Evolutionary conservation across 2,797 vertebrate genomes (phyloP), one percentile per base, ranked within the genome.

Genomic region (Balearica regulorum): DNA sequence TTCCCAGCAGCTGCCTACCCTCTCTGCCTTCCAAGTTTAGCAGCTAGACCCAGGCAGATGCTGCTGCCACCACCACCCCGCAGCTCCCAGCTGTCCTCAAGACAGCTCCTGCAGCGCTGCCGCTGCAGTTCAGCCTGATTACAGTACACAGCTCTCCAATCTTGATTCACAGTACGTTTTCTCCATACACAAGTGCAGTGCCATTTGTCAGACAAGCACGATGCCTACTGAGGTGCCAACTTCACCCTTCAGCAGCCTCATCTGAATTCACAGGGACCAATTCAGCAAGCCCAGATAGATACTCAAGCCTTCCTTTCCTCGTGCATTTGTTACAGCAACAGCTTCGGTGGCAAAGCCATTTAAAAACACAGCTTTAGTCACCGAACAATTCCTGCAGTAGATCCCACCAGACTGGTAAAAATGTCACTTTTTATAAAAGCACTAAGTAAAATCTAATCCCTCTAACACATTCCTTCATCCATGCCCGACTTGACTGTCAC

Each of bases 181-280:
- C 54, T 33, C 68, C 21, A 4, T 2, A 28, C 25, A 19, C 6
- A 14, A 55, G 16, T 0, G 1, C 1, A 22, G 33, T 5, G 6
- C 21, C 17, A 12, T 6, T 43, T 12, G 4, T 51, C 11, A 54
- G 31, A 33, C 14, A 53, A 4, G 5, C 24, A 43, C 0, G 1
- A 12, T 2, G 17, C 25, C 31, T 3, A 10, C 2, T 0, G 10
- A 75, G 20, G 39, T 7, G 5, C 25, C 8, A 75, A 43, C 29
- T 13, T 16, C 37, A 14, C 3, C 21, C 48, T 24, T 29, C 26
- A 65, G 22, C 1, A 29, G 11, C 55, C 28, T 39, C 31, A 48
- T 14, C 73, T 65, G 7, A 55, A 10, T 7, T 15, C 58, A 53
- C 46, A 61, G 21, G 7, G 19, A 43, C 5, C 25, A 39, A 9